Percentiles rank a stretch among this genome's conserved stretches.
These are phyloP conservation scores for Tragulus kanchil DNA, from an alignment of 2,113 vertebrate species.

Conservation along the genomic window DNA sequence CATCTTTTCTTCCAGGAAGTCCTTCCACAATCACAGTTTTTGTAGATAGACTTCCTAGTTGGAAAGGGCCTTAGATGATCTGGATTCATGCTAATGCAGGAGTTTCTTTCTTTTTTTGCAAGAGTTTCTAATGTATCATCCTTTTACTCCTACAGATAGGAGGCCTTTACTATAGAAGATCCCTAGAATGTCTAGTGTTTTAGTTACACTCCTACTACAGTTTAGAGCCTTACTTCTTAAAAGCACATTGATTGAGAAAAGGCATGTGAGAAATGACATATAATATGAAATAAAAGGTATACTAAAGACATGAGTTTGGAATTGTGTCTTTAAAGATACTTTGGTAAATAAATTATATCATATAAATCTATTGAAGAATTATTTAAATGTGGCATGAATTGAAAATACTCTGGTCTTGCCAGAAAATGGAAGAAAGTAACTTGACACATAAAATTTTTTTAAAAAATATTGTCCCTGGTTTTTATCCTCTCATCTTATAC, in stretches of 20 bases:
- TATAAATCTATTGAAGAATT: neutral
- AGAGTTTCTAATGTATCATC: no score
- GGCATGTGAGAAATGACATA: neutral
- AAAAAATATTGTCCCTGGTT: neutral
- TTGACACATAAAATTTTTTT: neutral
- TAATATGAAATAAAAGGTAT: neutral
- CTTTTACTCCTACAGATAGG: neutral
- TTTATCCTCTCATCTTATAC: no score
- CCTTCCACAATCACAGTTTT: neutral
- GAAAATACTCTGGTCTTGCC: neutral
- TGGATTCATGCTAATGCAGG: neutral
- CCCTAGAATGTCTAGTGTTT: neutral
- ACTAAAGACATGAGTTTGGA: neutral
- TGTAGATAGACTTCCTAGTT: neutral
- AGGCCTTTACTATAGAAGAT: neutral
- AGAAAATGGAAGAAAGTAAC: conserved; percentile 36
- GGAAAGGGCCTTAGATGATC: neutral
- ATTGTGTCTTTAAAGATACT: neutral
- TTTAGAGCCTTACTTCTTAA: neutral
- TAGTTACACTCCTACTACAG: neutral
- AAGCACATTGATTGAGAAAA: neutral
- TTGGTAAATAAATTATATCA: neutral
- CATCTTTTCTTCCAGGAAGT: neutral
- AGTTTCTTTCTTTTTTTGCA: neutral
- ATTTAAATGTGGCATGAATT: neutral